Conservation (phyloP, 2,888 invertebrate species). For the Alcis repandata region DNA sequence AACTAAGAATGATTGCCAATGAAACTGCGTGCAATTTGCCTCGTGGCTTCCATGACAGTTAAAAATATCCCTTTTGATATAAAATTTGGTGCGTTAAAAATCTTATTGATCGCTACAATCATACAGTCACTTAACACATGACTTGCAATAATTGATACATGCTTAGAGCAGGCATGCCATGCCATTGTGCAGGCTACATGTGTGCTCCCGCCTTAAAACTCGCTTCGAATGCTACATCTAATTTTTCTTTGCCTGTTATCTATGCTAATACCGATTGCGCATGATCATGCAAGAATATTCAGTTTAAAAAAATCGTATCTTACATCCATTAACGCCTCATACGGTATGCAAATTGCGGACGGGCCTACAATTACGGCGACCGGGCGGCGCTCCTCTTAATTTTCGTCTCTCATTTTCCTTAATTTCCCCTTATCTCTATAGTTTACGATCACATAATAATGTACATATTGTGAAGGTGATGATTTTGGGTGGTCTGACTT, state of each 20-base stretch:
- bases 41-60: not conserved
- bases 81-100: no score
- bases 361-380: conserved; percentile 70
- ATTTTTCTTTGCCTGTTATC: conserved; percentile 65
- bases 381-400: conserved; percentile 70
- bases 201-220: conserved; percentile 45
- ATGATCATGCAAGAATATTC: conserved; percentile 70
- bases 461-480: conserved; percentile 73
- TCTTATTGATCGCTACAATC: not conserved
- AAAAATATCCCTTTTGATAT: no score
- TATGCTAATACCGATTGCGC: conserved; percentile 75
- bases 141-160: not conserved
- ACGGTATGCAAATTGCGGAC: conserved; percentile 80
- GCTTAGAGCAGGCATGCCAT: not conserved
- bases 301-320: conserved; percentile 73
- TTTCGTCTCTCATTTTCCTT: conserved; percentile 67
- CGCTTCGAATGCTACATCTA: conserved; percentile 49
- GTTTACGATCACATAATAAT: conserved; percentile 71
- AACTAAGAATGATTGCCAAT: not conserved
- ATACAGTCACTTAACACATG: not conserved
- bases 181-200: not conserved
- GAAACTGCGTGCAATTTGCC: not conserved
- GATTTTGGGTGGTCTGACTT: conserved; percentile 84
- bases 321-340: conserved; percentile 81
- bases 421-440: conserved; percentile 72